These are phyloP conservation scores for Thalassophryne amazonica DNA, from an alignment of 2,797 vertebrate genomes.

Conservation along the genomic window DNA sequence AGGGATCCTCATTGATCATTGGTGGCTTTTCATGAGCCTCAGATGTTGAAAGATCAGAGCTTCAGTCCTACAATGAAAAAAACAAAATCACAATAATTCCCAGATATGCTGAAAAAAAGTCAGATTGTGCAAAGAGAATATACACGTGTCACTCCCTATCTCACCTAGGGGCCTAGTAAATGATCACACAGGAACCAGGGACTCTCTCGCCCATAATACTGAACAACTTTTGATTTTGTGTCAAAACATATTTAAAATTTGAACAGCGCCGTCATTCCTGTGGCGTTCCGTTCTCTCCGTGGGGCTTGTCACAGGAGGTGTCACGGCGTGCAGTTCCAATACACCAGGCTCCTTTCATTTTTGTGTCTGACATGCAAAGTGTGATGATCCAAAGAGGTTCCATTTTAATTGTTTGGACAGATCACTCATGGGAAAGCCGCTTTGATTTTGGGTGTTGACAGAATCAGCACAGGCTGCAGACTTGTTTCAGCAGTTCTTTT, in stretches of 20 bases:
- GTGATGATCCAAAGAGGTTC: constrained; percentile 75
- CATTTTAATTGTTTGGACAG: constrained; percentile 81
- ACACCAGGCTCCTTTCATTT: constrained; percentile 71
- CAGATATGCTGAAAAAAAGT: constrained; percentile 54
- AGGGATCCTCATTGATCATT: constrained; percentile 70
- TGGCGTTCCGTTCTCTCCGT: constrained; percentile 57
- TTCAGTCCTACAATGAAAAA: constrained; percentile 59
- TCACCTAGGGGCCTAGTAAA: constrained; percentile 72
- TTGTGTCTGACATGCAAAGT: constrained; percentile 72
- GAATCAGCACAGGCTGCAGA: constrained; percentile 75
- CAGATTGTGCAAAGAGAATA: constrained; percentile 70
- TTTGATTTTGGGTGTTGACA: constrained; percentile 78
- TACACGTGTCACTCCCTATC: constrained; percentile 70
- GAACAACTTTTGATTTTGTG: constrained; percentile 77
- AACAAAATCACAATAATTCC: constrained; percentile 63
- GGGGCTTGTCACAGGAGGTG: constrained; percentile 71
- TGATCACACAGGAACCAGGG: constrained; percentile 66
- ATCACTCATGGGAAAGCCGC: constrained; percentile 72
- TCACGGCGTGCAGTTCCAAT: constrained; percentile 52
- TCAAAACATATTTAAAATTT: constrained; percentile 84
- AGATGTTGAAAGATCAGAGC: constrained; percentile 68
- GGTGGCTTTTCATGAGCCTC: constrained; percentile 61
- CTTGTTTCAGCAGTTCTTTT: constrained; percentile 55
- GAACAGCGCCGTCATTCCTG: constrained; percentile 67
- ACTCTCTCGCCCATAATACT: constrained; percentile 67